Conservation (phyloP, 2,888 invertebrate species). For the Stictocephala bisonia region DNA sequence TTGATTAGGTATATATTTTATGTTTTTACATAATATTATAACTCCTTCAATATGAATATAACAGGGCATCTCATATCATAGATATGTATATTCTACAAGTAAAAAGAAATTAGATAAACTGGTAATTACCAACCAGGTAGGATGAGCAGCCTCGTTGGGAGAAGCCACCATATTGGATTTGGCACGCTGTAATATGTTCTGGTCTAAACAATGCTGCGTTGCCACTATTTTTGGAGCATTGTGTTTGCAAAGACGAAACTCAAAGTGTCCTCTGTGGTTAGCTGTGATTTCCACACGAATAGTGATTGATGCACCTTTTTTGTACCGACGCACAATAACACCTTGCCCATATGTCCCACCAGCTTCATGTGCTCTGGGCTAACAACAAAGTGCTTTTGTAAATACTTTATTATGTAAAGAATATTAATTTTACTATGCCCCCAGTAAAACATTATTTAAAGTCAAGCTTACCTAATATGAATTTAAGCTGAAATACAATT, state of each 20-base stretch:
- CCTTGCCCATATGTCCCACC: slow-evolving; percentile 88
- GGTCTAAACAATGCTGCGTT: slow-evolving; percentile 81
- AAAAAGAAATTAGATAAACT: too few species aligned
- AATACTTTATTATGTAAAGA: neutral
- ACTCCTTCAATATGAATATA: too few species aligned
- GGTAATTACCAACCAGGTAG: too few species aligned
- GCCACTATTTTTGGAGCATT: slow-evolving; percentile 67
- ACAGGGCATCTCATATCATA: too few species aligned
- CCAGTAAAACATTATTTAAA: neutral
- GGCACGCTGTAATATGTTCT: slow-evolving; percentile 72
- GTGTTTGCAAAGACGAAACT: slow-evolving; percentile 84
- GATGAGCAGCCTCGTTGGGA: too few species aligned
- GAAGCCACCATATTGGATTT: too few species aligned
- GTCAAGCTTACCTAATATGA: neutral
- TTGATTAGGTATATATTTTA: too few species aligned
- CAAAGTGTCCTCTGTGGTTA: slow-evolving; percentile 87
- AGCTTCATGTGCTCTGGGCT: slow-evolving; percentile 82
- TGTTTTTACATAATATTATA: too few species aligned
- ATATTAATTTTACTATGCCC: neutral
- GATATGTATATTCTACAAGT: too few species aligned
- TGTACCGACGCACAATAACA: slow-evolving; percentile 83
- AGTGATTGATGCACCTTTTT: slow-evolving; percentile 74
- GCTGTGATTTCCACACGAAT: slow-evolving; percentile 89
- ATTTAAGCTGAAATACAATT: neutral
- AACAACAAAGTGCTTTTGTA: slow-evolving; percentile 46